Evolutionary conservation across 1,140 invertebrate genomes (phyloP).

Genomic region (Odontomachus brunneus): DNA sequence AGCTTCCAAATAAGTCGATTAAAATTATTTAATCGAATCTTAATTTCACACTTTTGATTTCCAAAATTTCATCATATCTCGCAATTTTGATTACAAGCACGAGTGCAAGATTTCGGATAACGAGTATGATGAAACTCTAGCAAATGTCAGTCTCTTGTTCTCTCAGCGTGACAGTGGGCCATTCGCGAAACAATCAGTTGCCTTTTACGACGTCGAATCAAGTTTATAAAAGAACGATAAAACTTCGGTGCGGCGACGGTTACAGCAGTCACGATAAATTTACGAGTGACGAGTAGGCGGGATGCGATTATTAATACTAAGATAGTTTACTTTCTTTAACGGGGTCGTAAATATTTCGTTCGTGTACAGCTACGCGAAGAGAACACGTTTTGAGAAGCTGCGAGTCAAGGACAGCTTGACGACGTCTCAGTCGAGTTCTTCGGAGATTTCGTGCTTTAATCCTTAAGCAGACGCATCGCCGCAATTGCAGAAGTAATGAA

Average conservation of each 20-base stretch:
- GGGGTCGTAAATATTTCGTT: constrained; percentile 53
- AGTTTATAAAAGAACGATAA: constrained; percentile 47
- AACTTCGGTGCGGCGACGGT: constrained; percentile 56
- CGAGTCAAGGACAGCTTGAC: neutral
- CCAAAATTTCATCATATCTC: neutral
- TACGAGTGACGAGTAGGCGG: constrained; percentile 47
- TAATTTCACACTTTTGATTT: constrained; percentile 10
- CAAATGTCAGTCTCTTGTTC: constrained; percentile 64
- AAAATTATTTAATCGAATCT: neutral
- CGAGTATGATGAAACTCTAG: constrained; percentile 18
- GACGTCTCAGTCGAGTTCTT: constrained; percentile 4
- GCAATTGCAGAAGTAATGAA: neutral
- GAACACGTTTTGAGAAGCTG: constrained; percentile 29
- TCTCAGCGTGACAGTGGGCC: constrained; percentile 39
- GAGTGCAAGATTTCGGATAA: neutral
- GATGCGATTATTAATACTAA: constrained; percentile 48
- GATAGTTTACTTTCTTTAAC: constrained; percentile 60
- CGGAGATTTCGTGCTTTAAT: constrained; percentile 37
- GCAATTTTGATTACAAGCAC: no score
- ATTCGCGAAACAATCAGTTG: constrained; percentile 45
- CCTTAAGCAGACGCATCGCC: constrained; percentile 28
- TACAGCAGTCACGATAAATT: constrained; percentile 57
- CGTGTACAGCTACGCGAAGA: constrained; percentile 53
- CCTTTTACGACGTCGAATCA: constrained; percentile 50
- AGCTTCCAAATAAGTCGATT: neutral